Evolutionary conservation across 2,888 invertebrate species (phyloP), one percentile per base, ranked within the genome.

Genomic region (Eledona agricola): DNA sequence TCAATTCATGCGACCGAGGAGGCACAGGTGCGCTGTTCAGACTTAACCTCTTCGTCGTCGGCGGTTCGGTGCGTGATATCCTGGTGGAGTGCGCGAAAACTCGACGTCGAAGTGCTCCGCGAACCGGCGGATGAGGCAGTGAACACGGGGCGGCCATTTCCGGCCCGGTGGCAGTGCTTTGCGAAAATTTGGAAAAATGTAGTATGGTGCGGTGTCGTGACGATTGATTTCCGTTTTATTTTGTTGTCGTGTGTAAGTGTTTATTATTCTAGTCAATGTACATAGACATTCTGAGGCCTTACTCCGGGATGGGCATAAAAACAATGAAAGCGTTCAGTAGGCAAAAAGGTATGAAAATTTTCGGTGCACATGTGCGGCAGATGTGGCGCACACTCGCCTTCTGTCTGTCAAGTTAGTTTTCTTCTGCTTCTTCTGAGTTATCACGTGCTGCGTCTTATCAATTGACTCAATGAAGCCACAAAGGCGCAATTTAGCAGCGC

Each of bases 271-370:
- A 74, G 75, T 75, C 80, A 78, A 81, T 81, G 81, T 81, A 80
- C 77, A 80, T 81, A 77, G 81, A 81, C 76, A 80, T 78, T 76
- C 73, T 75, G 72, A 79, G 78, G 67, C 72, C 76, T 67, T 77
- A 75, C 76, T 77, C 77, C 81, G 88, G 88, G 82, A 89, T 90
- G 89, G 89, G 89, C 88, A 88, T 89, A 84, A 89, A 89, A 85
- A 84, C 84, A 81, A 88, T 89, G 88, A 89, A 89, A 84, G 87
- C 89, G 81, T 88, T 88, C 82, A 87, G 85, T 83, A 88, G 88
- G 85, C 85, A 87, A 78, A 89, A 88, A 88, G 88, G 88, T 89
- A 81, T 60, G 66, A 57, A 54, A 37, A 35, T 59, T 57, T 51
- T 32, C 40, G 22, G 17, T 23, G 28, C 55, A 58, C 52, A 35